A percentile compares a stretch with the other conserved stretches of the same genome.
phyloP scores from a whole-genome alignment of 1,140 invertebrate species.

The Drosophila ambigua region DNA sequence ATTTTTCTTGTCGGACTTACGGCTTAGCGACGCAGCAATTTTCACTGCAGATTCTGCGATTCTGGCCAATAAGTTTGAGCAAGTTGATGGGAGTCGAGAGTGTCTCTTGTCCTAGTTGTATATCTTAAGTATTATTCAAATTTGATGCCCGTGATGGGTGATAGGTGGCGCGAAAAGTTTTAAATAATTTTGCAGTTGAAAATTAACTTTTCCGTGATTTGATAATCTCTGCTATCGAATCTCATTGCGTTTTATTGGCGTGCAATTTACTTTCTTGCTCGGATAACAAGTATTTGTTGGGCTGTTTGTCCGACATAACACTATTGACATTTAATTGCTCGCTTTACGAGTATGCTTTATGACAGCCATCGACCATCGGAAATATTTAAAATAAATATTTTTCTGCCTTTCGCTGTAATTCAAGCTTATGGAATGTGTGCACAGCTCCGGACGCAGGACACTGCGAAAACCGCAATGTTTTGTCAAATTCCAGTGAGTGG shows the following conservation, averaged over 20 bases:
- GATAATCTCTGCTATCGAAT: too few relatives aligned
- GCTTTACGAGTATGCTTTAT: conserved; percentile 18
- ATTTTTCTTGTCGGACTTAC: conserved; percentile 78
- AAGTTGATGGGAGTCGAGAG: conserved; percentile 13
- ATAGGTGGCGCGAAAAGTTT: too few relatives aligned
- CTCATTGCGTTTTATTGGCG: too few relatives aligned
- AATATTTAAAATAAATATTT: conserved; percentile 76
- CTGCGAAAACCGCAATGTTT: conserved; percentile 63
- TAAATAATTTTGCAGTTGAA: too few relatives aligned
- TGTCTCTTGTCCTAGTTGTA: conserved; percentile 10
- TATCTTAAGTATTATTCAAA: background rate
- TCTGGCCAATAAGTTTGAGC: conserved; percentile 51
- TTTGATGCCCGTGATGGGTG: too few relatives aligned
- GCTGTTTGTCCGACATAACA: conserved; percentile 49
- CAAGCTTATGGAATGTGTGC: conserved; percentile 58
- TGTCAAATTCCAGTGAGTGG: conserved; percentile 43
- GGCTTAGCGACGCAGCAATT: conserved; percentile 69
- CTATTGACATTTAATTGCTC: conserved; percentile 75
- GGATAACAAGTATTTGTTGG: background rate
- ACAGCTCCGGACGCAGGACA: conserved; percentile 8
- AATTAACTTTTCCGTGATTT: too few relatives aligned
- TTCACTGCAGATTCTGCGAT: conserved; percentile 48
- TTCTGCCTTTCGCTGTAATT: conserved; percentile 52
- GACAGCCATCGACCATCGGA: conserved; percentile 24
- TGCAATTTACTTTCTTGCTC: too few relatives aligned